Evolutionary conservation across 2,888 invertebrate species (phyloP).

Genomic region (Meandrusa payeni): DNA sequence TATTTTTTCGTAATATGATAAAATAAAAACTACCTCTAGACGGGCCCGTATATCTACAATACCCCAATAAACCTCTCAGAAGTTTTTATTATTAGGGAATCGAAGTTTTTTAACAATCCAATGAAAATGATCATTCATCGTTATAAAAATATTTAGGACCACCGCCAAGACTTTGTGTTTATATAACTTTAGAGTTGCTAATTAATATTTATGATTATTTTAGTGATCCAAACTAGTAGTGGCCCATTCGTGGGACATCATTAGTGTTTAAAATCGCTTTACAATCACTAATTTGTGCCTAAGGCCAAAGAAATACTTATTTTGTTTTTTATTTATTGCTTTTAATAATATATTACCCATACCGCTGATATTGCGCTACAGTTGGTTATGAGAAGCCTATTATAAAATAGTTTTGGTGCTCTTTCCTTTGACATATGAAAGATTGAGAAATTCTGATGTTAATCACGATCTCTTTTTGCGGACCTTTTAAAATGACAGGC

Average conservation of each 20-base stretch:
- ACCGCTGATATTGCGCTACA: too few species aligned
- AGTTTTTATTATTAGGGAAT: constrained; percentile 16
- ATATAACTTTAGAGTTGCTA: constrained; percentile 41
- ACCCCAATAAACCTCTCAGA: constrained; percentile 5
- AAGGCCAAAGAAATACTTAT: constrained; percentile 27
- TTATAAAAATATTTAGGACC: constrained; percentile 41
- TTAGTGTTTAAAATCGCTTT: constrained; percentile 53
- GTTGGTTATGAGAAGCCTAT: too few species aligned
- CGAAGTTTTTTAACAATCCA: constrained; percentile 25
- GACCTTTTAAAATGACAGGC: too few species aligned
- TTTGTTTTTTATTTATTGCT: constrained; percentile 21
- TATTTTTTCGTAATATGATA: too few species aligned
- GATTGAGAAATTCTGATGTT: too few species aligned
- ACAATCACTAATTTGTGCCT: constrained; percentile 57
- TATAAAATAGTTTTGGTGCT: too few species aligned
- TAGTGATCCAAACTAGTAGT: constrained; percentile 43
- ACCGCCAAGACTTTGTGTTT: constrained; percentile 44
- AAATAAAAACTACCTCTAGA: too few species aligned
- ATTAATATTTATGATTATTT: constrained; percentile 55
- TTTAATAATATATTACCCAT: too few species aligned
- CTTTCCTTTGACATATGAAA: too few species aligned
- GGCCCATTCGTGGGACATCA: constrained; percentile 43
- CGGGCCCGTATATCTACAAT: constrained; percentile 1
- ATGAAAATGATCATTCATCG: constrained; percentile 26
- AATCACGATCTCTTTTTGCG: too few species aligned